Conservation (phyloP, 2,113 vertebrate species). For the Xiphias gladius region DNA sequence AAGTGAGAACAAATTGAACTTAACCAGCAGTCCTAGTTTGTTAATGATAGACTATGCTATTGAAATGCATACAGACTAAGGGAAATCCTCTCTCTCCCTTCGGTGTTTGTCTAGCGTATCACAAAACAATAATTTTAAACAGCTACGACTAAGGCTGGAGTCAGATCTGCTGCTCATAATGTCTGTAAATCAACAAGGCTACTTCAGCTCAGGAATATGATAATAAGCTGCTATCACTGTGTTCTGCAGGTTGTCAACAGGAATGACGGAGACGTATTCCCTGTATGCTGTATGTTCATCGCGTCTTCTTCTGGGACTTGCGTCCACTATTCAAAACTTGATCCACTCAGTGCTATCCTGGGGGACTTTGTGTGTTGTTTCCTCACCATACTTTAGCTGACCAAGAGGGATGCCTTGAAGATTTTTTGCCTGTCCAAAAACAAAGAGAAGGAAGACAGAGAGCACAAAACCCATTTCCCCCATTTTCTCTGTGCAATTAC, state of each 20-base stretch:
- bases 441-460: constrained; percentile 60
- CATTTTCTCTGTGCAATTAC: constrained; percentile 74
- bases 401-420: constrained; percentile 66
- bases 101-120: neutral
- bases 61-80: neutral
- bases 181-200: neutral
- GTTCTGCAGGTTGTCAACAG: constrained; percentile 24
- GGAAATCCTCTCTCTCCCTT: neutral
- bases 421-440: constrained; percentile 69
- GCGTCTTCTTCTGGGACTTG: constrained; percentile 34
- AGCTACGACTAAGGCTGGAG: neutral
- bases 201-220: neutral
- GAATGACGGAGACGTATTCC: neutral
- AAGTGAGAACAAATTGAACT: constrained; percentile 19
- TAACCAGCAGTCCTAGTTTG: constrained; percentile 17
- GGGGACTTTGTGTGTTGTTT: constrained; percentile 38
- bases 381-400: constrained; percentile 54
- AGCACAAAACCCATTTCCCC: constrained; percentile 67
- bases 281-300: constrained; percentile 27
- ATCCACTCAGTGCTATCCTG: constrained; percentile 43
- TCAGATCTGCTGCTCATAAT: neutral
- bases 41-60: neutral
- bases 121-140: neutral
- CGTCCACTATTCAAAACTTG: constrained; percentile 32
- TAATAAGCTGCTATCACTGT: neutral